Evolutionary conservation across 2,797 vertebrate genomes (phyloP).

Genomic region (Carapus acus): DNA sequence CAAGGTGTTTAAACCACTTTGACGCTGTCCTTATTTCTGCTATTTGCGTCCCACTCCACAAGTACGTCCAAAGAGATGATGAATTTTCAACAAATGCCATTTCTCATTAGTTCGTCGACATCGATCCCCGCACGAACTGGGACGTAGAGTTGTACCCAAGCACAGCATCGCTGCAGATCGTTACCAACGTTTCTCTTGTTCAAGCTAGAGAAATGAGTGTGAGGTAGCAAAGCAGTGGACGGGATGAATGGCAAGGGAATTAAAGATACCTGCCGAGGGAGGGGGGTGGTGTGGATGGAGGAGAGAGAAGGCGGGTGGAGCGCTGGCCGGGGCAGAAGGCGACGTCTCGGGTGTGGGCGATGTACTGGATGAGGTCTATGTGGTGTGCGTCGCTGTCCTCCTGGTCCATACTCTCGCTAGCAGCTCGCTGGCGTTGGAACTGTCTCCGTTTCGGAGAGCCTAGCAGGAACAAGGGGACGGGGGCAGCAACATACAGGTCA

Average conservation of each 20-base stretch:
- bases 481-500: slow-evolving; percentile 30
- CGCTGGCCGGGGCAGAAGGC: slow-evolving; percentile 70
- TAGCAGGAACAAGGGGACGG: slow-evolving; percentile 42
- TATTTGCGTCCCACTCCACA: not conserved
- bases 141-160: slow-evolving; percentile 18
- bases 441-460: slow-evolving; percentile 94
- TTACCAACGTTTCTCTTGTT: slow-evolving; percentile 8
- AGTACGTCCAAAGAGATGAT: not conserved
- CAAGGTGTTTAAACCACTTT: no score
- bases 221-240: slow-evolving; percentile 68
- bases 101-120: not conserved
- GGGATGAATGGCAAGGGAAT: slow-evolving; percentile 79
- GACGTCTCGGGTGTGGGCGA: slow-evolving; percentile 79
- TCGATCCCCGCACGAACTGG: slow-evolving; percentile 17
- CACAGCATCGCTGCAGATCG: not conserved
- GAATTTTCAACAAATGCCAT: not conserved
- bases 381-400: slow-evolving; percentile 79
- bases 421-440: slow-evolving; percentile 93
- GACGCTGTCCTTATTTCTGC: no score
- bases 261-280: slow-evolving; percentile 99
- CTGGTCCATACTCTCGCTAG: slow-evolving; percentile 95
- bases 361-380: slow-evolving; percentile 92
- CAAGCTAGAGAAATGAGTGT: slow-evolving; percentile 54
- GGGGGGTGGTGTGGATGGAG: slow-evolving; percentile 82
- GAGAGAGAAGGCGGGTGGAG: slow-evolving; percentile 73